phyloP scores from a whole-genome alignment of 2,113 vertebrate genomes.

The Istiophorus platypterus region DNA sequence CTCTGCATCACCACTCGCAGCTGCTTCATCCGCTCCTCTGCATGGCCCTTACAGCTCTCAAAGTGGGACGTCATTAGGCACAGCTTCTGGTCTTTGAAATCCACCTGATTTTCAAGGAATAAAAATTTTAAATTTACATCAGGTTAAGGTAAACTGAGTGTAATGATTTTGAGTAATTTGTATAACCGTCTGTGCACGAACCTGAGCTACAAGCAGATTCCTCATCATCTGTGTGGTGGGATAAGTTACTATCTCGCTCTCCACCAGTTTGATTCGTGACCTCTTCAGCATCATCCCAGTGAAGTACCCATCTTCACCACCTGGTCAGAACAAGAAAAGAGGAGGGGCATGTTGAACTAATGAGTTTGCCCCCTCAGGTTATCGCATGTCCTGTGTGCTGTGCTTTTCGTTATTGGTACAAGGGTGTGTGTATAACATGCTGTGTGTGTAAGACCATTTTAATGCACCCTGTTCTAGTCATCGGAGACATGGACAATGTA shows the following conservation, averaged over 20 bases:
- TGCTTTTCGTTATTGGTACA: neutral
- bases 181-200: constrained; percentile 66
- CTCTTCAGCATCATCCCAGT: constrained; percentile 94
- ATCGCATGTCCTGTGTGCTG: too few species aligned
- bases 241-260: constrained; percentile 88
- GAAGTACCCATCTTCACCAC: constrained; percentile 91
- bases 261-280: constrained; percentile 88
- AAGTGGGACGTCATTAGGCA: constrained; percentile 96
- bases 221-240: constrained; percentile 94
- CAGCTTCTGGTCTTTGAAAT: constrained; percentile 86
- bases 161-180: neutral
- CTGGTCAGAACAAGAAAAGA: constrained; percentile 77
- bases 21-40: constrained; percentile 89
- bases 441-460: neutral
- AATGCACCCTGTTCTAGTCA: neutral
- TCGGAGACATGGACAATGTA: neutral
- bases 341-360: neutral
- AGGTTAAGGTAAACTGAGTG: neutral
- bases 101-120: constrained; percentile 81
- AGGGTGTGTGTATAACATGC: neutral
- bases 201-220: constrained; percentile 92
- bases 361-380: neutral
- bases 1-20: constrained; percentile 84
- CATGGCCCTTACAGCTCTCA: constrained; percentile 92
- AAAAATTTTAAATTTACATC: neutral